These are phyloP conservation scores for Excalfactoria chinensis DNA, from an alignment of 2,113 vertebrate genomes.

Conservation along the genomic window DNA sequence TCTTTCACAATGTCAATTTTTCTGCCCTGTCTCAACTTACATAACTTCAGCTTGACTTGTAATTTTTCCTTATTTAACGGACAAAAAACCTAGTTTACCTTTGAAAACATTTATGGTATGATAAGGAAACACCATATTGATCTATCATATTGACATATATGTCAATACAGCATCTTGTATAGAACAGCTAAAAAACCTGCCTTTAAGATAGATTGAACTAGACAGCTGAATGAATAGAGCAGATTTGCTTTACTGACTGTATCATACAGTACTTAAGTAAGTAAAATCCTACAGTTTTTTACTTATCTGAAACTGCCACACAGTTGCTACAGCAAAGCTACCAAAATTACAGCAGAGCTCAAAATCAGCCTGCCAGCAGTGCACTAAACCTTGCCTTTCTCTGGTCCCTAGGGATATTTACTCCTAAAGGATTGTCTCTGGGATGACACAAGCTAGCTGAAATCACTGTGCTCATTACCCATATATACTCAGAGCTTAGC, in stretches of 20 bases:
- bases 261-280: not conserved
- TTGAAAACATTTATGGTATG: not conserved
- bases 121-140: conserved; percentile 40
- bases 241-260: not conserved
- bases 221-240: not conserved
- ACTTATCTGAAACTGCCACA: not conserved
- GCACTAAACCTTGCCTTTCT: not conserved
- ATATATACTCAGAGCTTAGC: not conserved
- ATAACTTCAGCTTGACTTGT: not conserved
- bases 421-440: not conserved
- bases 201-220: not conserved
- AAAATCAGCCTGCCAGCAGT: not conserved
- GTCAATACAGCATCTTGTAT: not conserved
- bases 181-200: conserved; percentile 2
- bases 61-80: not conserved
- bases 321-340: not conserved
- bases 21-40: not conserved
- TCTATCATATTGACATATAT: conserved; percentile 1
- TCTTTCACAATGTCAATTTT: not conserved
- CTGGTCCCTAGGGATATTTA: not conserved
- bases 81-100: not conserved
- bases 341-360: not conserved
- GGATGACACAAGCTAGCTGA: not conserved
- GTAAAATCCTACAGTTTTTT: not conserved
- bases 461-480: not conserved